These are phyloP conservation scores for Entelurus aequoreus DNA, from an alignment of 2,113 vertebrate species.

Conservation along the genomic window DNA sequence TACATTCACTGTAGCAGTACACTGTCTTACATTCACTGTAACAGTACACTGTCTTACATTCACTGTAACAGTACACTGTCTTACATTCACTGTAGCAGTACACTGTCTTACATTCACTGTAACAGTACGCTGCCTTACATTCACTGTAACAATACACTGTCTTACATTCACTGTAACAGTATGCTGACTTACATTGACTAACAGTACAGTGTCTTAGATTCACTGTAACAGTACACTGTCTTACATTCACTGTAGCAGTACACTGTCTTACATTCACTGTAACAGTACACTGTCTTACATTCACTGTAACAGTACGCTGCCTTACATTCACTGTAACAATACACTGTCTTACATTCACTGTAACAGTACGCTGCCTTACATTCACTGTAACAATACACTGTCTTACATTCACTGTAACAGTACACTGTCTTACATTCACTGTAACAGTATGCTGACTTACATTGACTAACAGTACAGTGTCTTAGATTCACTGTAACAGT, in stretches of 20 bases:
- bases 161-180: background rate
- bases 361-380: too few relatives aligned
- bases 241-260: background rate
- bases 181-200: background rate
- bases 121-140: slow-evolving; percentile 22
- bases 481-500: too few relatives aligned
- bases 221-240: background rate
- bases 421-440: too few relatives aligned
- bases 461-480: too few relatives aligned
- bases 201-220: background rate
- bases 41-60: slow-evolving; percentile 14
- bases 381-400: too few relatives aligned
- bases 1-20: background rate
- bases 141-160: background rate
- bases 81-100: slow-evolving; percentile 1
- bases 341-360: too few relatives aligned
- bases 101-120: slow-evolving; percentile 7
- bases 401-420: too few relatives aligned
- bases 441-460: too few relatives aligned
- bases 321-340: too few relatives aligned
- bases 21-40: background rate
- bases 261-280: too few relatives aligned
- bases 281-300: too few relatives aligned
- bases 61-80: slow-evolving; percentile 31
- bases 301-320: too few relatives aligned